Percentiles rank a stretch among this genome's conserved stretches.
Evolutionary conservation across 2,797 vertebrate species (phyloP).

Genomic region (Moxostoma hubbsi): DNA sequence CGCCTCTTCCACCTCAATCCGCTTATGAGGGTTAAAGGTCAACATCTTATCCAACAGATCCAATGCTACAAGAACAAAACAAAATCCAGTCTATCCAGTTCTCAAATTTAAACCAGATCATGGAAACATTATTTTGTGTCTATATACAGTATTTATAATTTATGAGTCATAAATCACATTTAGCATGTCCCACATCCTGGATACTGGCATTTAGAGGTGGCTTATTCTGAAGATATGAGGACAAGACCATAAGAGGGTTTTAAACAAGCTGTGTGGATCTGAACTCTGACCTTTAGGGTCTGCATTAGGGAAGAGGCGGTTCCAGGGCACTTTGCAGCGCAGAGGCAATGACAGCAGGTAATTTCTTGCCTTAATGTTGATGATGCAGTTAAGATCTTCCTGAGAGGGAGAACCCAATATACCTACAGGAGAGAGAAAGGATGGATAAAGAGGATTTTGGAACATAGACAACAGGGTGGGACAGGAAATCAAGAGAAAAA

Average conservation of each 20-base stretch:
- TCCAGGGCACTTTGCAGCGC: slow-evolving; percentile 85
- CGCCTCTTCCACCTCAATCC: slow-evolving; percentile 90
- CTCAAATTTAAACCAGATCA: background rate
- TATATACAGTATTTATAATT: too few species aligned
- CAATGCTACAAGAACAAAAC: slow-evolving; percentile 72
- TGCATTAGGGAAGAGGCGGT: slow-evolving; percentile 80
- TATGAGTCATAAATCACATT: background rate
- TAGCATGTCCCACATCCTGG: background rate
- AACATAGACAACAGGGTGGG: background rate
- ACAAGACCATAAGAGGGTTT: background rate
- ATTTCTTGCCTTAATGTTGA: slow-evolving; percentile 89
- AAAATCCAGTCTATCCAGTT: background rate
- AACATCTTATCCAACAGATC: slow-evolving; percentile 89
- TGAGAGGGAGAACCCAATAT: slow-evolving; percentile 87
- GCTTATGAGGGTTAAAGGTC: slow-evolving; percentile 90
- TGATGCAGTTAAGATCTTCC: slow-evolving; percentile 90
- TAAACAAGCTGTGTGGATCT: background rate
- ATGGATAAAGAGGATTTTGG: background rate
- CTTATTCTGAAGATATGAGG: background rate
- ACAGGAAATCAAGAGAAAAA: background rate
- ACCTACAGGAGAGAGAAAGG: slow-evolving; percentile 66
- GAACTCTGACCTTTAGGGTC: slow-evolving; percentile 83
- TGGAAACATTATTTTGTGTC: too few species aligned
- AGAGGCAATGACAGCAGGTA: slow-evolving; percentile 89
- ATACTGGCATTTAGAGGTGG: too few species aligned